Conservation (phyloP, 2,797 vertebrate genomes). For the Darevskia mixta region DNA sequence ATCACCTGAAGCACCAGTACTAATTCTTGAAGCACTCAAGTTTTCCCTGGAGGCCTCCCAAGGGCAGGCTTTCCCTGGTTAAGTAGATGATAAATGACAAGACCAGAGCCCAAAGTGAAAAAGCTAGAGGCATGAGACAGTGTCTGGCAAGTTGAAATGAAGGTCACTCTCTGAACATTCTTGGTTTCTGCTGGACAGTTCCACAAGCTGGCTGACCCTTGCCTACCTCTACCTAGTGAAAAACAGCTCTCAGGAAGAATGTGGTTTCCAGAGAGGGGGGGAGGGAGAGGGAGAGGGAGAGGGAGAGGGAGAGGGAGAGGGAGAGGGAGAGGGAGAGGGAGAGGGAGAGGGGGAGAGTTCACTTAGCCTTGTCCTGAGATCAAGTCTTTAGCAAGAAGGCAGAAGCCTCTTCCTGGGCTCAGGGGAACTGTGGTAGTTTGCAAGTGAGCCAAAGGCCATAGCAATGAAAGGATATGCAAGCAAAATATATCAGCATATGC, state of each 20-base stretch:
- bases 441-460: background rate
- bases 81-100: conserved; percentile 35
- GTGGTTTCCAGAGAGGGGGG: background rate
- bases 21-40: background rate
- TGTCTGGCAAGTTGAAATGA: conserved; percentile 26
- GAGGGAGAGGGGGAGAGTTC: background rate
- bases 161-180: conserved; percentile 10
- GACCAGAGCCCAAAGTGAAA: conserved; percentile 1
- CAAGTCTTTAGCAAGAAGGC: background rate
- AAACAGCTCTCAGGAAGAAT: background rate
- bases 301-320: too few species aligned
- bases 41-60: background rate
- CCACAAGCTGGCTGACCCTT: background rate
- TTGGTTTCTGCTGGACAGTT: background rate
- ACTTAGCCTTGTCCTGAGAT: background rate
- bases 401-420: background rate
- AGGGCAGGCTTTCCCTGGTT: background rate
- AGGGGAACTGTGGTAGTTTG: background rate
- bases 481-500: background rate
- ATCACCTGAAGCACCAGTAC: background rate
- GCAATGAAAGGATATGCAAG: background rate
- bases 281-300: too few species aligned
- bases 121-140: conserved; percentile 5
- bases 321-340: too few species aligned
- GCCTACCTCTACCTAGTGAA: background rate